phyloP scores from a whole-genome alignment of 2,113 vertebrate genomes.

The Aix galericulata region DNA sequence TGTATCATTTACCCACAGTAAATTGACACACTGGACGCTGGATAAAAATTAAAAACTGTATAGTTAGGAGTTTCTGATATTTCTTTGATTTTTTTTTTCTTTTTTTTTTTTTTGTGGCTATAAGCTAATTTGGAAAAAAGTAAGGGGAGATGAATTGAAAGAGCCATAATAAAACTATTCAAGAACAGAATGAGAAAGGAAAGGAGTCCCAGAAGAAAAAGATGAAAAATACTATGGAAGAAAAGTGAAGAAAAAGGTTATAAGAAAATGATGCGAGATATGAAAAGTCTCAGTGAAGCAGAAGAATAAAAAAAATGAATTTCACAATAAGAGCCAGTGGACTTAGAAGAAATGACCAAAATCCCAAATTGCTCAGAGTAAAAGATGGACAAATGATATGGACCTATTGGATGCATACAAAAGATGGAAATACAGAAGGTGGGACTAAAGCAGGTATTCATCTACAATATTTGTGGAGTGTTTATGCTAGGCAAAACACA shows the following conservation, averaged over 20 bases:
- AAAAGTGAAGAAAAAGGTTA: not conserved
- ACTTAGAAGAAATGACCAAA: not conserved
- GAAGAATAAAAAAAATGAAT: not conserved
- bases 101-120: not conserved
- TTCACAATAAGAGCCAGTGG: not conserved
- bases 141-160: not conserved
- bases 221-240: not conserved
- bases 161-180: not conserved
- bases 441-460: not conserved
- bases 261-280: not conserved
- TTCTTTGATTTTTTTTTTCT: not conserved
- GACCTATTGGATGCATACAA: not conserved
- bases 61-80: not conserved
- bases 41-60: not conserved
- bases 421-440: not conserved
- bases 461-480: not conserved
- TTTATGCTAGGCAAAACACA: not conserved
- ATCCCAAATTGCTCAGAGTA: not conserved
- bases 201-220: not conserved
- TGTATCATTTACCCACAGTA: not conserved
- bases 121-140: not conserved
- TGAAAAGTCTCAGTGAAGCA: not conserved
- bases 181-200: not conserved
- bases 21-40: not conserved
- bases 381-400: not conserved